Base-by-base conservation (phyloP, 2,113 vertebrate genomes). In the Sylvietta virens region DNA sequence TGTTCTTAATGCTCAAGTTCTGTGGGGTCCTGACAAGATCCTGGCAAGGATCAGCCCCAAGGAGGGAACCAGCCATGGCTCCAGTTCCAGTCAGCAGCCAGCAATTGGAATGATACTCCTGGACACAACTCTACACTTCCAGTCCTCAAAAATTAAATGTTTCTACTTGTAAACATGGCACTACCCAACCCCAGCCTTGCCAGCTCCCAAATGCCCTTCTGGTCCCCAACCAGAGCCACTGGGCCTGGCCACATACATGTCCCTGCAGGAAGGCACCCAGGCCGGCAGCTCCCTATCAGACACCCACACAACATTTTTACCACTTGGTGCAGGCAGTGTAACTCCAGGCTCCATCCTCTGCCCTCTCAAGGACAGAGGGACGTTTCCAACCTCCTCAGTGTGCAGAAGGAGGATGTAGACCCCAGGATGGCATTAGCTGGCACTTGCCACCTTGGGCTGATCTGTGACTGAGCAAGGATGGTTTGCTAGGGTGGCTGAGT, bases 401-500 rank as follows among this genome's bases (percentile, higher is more conserved):
- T 2, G 5, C 0, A 0, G 28, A 33, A 27, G n/a, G 82, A 95
- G 31, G 56, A 56, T 10, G 11, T 70, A 18, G 84, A 73, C n/a
- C 28, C 54, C 4, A 4, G 53, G 35, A 35, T 1, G 2, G 28
- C 57, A 39, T 27, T 30, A 28, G 28, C 42, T 0, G 0, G 30
- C 67, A 33, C 23, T 64, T 24, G 5, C 8, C 8, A 3, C 15
- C 40, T 79, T 3, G 13, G 56, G 47, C 18, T 69, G 44, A 37
- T 42, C 54, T 8, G 0, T 12, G 3, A 10, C 23, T 0, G 0
- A 73, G 56, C 8, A 21, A 70, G 70, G 50, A 33, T 2, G 0
- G 2, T 30, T 47, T 60, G 37, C n/a, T 0, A 1, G 65, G 35
- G n/a, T 11, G 8, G 37, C n/a, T 70, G 45, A 42, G 35, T 4